Evolutionary conservation across 2,888 invertebrate genomes (phyloP).

Genomic region (Rotaria sp.): DNA sequence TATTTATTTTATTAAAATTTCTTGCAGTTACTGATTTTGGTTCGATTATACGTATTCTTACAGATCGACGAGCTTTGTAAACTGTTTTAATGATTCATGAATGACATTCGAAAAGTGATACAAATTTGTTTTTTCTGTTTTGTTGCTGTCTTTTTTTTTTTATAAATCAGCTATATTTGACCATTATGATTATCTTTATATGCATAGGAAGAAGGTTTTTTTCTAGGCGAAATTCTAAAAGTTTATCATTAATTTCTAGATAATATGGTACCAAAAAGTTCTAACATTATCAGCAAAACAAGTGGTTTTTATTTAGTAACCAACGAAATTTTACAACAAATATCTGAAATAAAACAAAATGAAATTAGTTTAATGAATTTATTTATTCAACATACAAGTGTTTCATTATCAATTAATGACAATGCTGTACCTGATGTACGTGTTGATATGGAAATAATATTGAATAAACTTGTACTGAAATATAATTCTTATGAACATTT

Average conservation of each 20-base stretch:
- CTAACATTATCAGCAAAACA: slow-evolving; percentile 89
- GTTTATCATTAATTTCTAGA: slow-evolving; percentile 58
- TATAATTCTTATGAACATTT: too few species aligned
- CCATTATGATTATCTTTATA: not conserved
- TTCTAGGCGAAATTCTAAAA: not conserved
- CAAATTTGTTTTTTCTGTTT: not conserved
- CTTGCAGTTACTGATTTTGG: slow-evolving; percentile 37
- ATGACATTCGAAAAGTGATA: slow-evolving; percentile 20
- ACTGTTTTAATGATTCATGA: not conserved
- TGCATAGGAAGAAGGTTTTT: not conserved
- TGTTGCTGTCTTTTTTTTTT: too few species aligned
- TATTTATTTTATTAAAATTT: not conserved
- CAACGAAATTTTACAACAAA: slow-evolving; percentile 85
- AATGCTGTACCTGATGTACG: slow-evolving; percentile 49
- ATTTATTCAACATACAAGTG: slow-evolving; percentile 94
- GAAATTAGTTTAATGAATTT: slow-evolving; percentile 89
- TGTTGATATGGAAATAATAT: too few species aligned
- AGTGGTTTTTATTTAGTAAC: slow-evolving; percentile 92
- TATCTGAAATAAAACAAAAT: slow-evolving; percentile 83
- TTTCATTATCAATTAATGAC: slow-evolving; percentile 86
- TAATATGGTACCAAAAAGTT: slow-evolving; percentile 84
- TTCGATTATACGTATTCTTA: slow-evolving; percentile 42
- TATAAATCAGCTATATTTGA: not conserved
- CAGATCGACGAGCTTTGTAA: slow-evolving; percentile 41
- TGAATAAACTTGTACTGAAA: too few species aligned